phyloP scores from a whole-genome alignment of 2,888 invertebrate genomes.

The Gymnoscelis rufifasciata region DNA sequence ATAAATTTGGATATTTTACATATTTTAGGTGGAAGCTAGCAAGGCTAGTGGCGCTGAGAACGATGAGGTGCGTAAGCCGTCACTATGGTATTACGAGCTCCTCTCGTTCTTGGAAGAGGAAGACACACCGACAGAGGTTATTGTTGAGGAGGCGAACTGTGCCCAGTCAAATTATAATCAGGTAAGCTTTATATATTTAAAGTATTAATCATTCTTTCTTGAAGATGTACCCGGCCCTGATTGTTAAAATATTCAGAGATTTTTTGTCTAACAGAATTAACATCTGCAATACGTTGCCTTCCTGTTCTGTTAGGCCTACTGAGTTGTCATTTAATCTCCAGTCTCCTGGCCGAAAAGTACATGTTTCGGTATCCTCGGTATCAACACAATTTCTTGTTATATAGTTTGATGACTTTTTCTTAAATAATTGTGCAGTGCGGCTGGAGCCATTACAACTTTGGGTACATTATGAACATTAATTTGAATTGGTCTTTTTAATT shows the following conservation, averaged over 20 bases:
- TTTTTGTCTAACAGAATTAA: constrained; percentile 22
- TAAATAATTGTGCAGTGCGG: too few relatives aligned
- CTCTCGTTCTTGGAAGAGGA: not conserved
- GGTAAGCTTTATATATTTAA: constrained; percentile 6
- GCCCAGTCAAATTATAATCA: not conserved
- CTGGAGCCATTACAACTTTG: too few relatives aligned
- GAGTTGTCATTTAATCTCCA: constrained; percentile 22
- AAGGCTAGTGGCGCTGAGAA: constrained; percentile 1
- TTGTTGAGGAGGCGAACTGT: not conserved
- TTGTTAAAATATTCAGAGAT: constrained; percentile 25
- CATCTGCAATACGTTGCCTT: constrained; percentile 23
- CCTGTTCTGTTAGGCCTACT: constrained; percentile 18
- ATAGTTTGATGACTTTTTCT: too few relatives aligned
- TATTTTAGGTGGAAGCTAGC: constrained; percentile 1
- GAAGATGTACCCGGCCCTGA: constrained; percentile 13
- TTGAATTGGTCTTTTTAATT: too few relatives aligned
- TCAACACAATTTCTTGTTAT: too few relatives aligned
- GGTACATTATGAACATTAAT: too few relatives aligned
- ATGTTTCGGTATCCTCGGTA: constrained; percentile 16
- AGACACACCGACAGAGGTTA: not conserved
- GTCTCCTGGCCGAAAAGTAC: constrained; percentile 21
- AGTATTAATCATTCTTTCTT: constrained; percentile 13
- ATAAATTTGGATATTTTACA: constrained; percentile 1
- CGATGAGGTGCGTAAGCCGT: constrained; percentile 1
- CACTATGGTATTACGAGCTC: not conserved